phyloP scores from a whole-genome alignment of 2,113 vertebrate species.

The Nanger granti region DNA sequence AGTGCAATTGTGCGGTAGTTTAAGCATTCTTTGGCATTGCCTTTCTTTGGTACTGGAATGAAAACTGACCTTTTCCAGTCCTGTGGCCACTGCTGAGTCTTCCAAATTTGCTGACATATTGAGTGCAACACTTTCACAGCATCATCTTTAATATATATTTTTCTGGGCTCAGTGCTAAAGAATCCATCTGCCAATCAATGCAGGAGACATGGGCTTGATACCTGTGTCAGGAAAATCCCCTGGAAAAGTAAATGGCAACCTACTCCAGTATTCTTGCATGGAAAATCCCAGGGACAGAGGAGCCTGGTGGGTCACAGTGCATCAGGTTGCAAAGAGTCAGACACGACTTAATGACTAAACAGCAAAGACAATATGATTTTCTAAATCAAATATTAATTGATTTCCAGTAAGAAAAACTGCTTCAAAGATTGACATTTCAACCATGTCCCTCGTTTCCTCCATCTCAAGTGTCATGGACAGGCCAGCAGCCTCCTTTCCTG shows the following conservation, averaged over 20 bases:
- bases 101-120: neutral
- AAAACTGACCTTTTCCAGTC: neutral
- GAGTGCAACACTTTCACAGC: neutral
- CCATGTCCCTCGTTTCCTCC: neutral
- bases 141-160: neutral
- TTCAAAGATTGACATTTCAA: neutral
- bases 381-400: neutral
- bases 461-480: accelerated
- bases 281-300: neutral
- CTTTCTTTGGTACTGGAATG: neutral
- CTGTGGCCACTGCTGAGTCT: neutral
- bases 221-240: neutral
- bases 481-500: neutral
- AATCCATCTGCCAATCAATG: neutral
- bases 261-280: neutral
- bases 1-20: neutral
- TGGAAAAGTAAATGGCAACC: neutral
- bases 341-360: neutral
- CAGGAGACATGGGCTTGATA: neutral
- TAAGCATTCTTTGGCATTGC: neutral
- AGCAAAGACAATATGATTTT: neutral
- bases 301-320: neutral
- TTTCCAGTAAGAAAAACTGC: neutral
- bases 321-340: neutral
- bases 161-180: neutral